Evolutionary conservation across 2,797 vertebrate genomes (phyloP).

Genomic region (Xerus rutilus): DNA sequence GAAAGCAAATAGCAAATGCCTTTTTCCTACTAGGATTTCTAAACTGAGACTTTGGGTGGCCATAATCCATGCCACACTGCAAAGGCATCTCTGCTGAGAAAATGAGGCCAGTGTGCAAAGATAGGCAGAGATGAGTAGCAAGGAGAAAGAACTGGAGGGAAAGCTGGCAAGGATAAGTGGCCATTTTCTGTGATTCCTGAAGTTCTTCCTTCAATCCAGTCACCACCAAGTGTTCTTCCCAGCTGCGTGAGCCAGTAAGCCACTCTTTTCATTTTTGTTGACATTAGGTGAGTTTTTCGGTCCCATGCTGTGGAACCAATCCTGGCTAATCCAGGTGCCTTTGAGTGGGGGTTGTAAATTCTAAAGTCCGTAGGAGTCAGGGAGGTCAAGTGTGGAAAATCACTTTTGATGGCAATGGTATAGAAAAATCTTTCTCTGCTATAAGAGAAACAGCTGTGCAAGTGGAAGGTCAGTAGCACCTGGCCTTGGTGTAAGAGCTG

Average conservation of each 20-base stretch:
- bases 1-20: slow-evolving; percentile 42
- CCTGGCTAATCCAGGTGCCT: background rate
- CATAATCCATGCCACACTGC: background rate
- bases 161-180: background rate
- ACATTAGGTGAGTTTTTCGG: background rate
- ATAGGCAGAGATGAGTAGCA: background rate
- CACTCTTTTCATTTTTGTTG: background rate
- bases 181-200: background rate
- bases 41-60: slow-evolving; percentile 34
- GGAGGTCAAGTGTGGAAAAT: background rate
- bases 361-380: background rate
- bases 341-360: background rate
- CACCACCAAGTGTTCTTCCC: background rate
- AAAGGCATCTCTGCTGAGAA: background rate
- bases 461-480: background rate
- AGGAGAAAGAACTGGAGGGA: background rate
- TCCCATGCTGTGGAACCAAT: background rate
- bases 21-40: background rate
- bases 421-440: background rate
- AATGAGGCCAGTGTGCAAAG: background rate
- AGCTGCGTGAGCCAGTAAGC: background rate
- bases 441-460: background rate
- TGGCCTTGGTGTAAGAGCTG: background rate
- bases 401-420: background rate
- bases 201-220: background rate